A percentile compares a stretch with the other conserved stretches of the same genome.
Conservation (phyloP, 2,888 invertebrate species). For the Myopa tessellatipennis region DNA sequence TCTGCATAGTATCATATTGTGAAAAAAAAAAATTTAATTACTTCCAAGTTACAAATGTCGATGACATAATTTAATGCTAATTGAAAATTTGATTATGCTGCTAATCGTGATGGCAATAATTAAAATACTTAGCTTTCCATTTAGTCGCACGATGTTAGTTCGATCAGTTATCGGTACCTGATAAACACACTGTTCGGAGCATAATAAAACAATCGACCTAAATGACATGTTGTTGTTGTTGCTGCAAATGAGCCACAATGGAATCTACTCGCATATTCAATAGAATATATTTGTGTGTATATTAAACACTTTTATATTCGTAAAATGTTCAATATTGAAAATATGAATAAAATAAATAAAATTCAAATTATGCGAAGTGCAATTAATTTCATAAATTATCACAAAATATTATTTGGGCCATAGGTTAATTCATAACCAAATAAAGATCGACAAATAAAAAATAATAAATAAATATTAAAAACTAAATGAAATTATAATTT, state of each 20-base stretch:
- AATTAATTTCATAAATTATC: too few species aligned
- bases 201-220: background rate
- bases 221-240: background rate
- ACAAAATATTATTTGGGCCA: too few species aligned
- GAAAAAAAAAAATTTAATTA: background rate
- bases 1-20: background rate
- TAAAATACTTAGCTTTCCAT: slow-evolving; percentile 35
- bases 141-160: background rate
- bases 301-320: too few species aligned
- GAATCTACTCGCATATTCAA: too few species aligned
- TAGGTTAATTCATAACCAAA: too few species aligned
- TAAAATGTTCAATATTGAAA: too few species aligned
- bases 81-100: slow-evolving; percentile 36
- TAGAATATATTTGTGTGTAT: too few species aligned
- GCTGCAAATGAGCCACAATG: background rate
- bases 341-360: too few species aligned
- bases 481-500: too few species aligned
- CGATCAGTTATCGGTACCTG: background rate
- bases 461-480: too few species aligned
- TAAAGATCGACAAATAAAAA: too few species aligned
- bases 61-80: slow-evolving; percentile 28
- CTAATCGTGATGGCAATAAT: slow-evolving; percentile 34
- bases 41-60: slow-evolving; percentile 8
- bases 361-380: too few species aligned
- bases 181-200: background rate